Evolutionary conservation across 2,113 vertebrate species (phyloP).

Genomic region (Isichthys henryi): DNA sequence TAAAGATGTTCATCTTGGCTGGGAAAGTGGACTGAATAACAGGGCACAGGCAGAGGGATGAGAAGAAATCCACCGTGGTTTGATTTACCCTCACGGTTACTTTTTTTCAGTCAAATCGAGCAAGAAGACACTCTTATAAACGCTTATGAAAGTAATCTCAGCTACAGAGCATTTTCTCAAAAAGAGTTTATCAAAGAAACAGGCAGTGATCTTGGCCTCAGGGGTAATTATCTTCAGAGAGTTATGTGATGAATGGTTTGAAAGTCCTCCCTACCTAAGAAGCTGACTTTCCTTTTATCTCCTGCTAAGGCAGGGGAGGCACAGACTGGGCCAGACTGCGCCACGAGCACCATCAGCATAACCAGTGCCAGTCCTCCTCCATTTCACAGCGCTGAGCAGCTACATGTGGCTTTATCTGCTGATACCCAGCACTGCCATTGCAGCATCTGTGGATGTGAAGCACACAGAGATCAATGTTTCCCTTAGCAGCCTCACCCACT

Average conservation of each 20-base stretch:
- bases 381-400: neutral
- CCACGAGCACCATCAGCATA: neutral
- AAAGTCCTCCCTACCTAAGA: neutral
- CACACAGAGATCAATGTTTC: neutral
- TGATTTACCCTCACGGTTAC: neutral
- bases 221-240: constrained; percentile 8
- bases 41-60: neutral
- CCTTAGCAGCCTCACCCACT: neutral
- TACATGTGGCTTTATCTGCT: neutral
- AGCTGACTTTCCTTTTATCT: neutral
- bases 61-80: neutral
- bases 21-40: neutral
- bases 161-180: neutral
- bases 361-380: neutral
- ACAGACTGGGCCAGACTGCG: neutral
- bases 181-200: constrained; percentile 7
- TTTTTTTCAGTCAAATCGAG: neutral
- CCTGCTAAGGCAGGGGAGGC: too few species aligned
- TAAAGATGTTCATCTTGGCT: neutral
- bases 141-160: neutral
- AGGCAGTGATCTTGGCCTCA: neutral
- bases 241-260: neutral
- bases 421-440: neutral
- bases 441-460: neutral
- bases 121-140: neutral